These are phyloP conservation scores for Sinocyclocheilus anshuiensis DNA, from an alignment of 2,113 vertebrate genomes.

Conservation along the genomic window DNA sequence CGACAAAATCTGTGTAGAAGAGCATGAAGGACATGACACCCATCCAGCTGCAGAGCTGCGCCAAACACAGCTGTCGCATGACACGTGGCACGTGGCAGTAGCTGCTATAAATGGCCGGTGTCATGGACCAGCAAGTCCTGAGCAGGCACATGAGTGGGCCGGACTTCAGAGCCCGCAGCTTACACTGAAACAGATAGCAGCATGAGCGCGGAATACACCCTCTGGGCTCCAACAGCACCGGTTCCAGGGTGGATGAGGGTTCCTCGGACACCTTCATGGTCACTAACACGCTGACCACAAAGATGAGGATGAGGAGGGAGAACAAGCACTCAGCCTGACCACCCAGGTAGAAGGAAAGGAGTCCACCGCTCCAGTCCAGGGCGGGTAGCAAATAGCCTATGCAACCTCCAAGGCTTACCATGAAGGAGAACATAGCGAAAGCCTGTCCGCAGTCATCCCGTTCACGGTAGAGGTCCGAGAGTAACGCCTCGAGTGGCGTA, in stretches of 20 bases:
- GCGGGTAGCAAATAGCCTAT: slow-evolving; percentile 78
- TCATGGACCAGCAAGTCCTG: slow-evolving; percentile 76
- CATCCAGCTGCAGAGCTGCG: slow-evolving; percentile 84
- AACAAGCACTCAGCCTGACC: slow-evolving; percentile 80
- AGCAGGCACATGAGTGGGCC: slow-evolving; percentile 74
- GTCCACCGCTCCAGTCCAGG: slow-evolving; percentile 74
- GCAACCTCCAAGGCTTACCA: slow-evolving; percentile 81
- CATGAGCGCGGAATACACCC: slow-evolving; percentile 63
- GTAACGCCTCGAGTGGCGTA: slow-evolving; percentile 77
- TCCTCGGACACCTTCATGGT: slow-evolving; percentile 79
- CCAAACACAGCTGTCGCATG: slow-evolving; percentile 76
- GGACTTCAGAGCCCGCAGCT: slow-evolving; percentile 65
- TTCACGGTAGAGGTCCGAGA: slow-evolving; percentile 77
- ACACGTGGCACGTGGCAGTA: slow-evolving; percentile 77
- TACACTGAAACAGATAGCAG: slow-evolving; percentile 70
- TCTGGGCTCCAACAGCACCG: slow-evolving; percentile 41
- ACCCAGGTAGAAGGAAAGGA: slow-evolving; percentile 74
- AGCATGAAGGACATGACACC: slow-evolving; percentile 82
- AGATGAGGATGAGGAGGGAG: slow-evolving; percentile 76
- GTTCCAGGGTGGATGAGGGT: slow-evolving; percentile 51
- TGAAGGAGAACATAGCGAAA: slow-evolving; percentile 81
- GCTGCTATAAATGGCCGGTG: slow-evolving; percentile 78
- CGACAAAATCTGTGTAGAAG: slow-evolving; percentile 83
- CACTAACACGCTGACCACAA: slow-evolving; percentile 74
- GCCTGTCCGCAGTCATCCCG: slow-evolving; percentile 77